Conservation (phyloP, 2,888 invertebrate species). For the Drosophila emarginata region DNA sequence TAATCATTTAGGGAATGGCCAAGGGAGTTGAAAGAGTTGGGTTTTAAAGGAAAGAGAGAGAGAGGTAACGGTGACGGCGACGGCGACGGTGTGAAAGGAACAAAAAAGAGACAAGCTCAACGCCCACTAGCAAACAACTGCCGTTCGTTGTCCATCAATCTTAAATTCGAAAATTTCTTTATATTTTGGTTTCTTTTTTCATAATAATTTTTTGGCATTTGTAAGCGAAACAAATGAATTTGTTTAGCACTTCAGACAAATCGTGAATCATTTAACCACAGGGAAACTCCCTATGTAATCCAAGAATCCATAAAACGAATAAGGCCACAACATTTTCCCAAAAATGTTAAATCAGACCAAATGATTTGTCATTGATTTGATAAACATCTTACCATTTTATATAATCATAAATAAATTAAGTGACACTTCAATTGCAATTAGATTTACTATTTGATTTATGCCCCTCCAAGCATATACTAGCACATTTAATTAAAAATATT, state of each 20-base stretch:
- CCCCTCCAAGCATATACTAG: too few relatives aligned
- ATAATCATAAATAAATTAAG: too few relatives aligned
- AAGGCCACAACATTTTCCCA: not conserved
- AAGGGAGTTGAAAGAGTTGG: not conserved
- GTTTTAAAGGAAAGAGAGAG: not conserved
- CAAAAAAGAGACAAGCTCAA: slow-evolving; percentile 45
- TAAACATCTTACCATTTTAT: not conserved
- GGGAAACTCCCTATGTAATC: not conserved
- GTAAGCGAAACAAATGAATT: slow-evolving; percentile 2
- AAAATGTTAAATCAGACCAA: not conserved
- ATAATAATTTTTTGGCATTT: not conserved
- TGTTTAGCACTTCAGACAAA: slow-evolving; percentile 3
- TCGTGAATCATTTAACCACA: not conserved
- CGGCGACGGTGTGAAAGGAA: slow-evolving; percentile 26
- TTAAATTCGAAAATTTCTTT: slow-evolving; percentile 48
- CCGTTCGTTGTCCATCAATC: slow-evolving; percentile 58
- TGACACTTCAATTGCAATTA: too few relatives aligned
- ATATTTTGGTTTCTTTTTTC: not conserved
- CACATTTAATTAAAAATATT: too few relatives aligned
- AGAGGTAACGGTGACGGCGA: not conserved
- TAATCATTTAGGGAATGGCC: slow-evolving; percentile 25
- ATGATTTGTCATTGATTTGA: not conserved
- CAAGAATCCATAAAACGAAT: not conserved
- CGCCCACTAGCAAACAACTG: slow-evolving; percentile 56
- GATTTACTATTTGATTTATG: too few relatives aligned